Evolutionary conservation across 2,113 vertebrate genomes (phyloP), one percentile per base, ranked within the genome.

Genomic region (Cyprinodon brontotheroides): DNA sequence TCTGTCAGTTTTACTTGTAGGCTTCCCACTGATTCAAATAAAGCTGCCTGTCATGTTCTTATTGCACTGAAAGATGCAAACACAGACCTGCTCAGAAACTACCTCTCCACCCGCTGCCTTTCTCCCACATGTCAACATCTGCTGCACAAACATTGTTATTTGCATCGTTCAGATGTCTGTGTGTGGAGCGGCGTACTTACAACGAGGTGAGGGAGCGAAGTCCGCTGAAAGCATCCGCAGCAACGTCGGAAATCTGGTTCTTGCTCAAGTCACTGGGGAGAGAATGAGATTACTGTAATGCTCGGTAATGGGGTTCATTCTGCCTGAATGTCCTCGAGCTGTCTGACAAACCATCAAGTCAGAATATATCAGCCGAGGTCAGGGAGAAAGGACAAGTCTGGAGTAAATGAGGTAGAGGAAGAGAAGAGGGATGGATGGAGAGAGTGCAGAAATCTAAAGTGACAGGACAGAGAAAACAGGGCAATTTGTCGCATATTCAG

Each of bases 221-320:
- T 84, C 98, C 98, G 62, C 94, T 96, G 93, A 99, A 99, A 41
- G 98, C 96, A 75, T 99, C 97, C 1, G 96, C 94, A 0, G 98
- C 98, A 36, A 99, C 95, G 91, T 99, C 98, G 14, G 96, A 96
- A 92, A 99, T 96, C 90, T 99, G 98, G 93, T 99, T 99, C 94
- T 99, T 99, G 93, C 98, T 99, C 93, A 99, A 94, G 93, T 99
- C 98, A 94, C 98, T 99, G 93, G 59, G 91, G 94, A 92, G 68
- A 79, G 62, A 67, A 65, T 69, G 45, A 53, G 74, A 64, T 81
- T 75, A 79, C 36, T 64, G 50, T 87, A 75, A 84, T 74, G 76
- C 72, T 79, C 74, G 75, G 61, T 86, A 82, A 89, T 81, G 70
- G 83, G 53, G 69, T 80, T 83, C 78, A 74, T 72, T 83, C 75